Evolutionary conservation across 92 coral and sea anemone genomes (phyloP).

Genomic region (Hydrozoanthus gracilis): DNA sequence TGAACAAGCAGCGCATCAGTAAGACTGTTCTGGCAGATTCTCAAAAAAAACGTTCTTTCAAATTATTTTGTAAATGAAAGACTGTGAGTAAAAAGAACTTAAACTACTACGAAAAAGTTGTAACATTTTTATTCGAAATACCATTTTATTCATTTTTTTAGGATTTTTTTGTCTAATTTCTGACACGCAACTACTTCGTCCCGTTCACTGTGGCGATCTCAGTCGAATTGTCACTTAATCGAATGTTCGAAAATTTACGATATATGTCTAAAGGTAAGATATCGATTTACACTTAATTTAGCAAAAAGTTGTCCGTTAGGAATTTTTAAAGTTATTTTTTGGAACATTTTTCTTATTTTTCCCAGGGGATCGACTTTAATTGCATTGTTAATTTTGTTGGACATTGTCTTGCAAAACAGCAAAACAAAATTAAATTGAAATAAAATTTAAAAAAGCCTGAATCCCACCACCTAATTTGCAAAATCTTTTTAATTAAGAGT

Average conservation of each 20-base stretch:
- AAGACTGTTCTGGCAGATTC: constrained; percentile 10
- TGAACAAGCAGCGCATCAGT: background rate
- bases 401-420: background rate
- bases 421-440: background rate
- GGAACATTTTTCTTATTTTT: constrained; percentile 5
- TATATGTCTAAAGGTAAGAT: background rate
- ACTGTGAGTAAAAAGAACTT: no score
- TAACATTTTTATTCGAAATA: background rate
- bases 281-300: background rate
- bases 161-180: background rate
- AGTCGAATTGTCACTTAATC: background rate
- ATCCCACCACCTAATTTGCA: background rate
- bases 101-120: background rate
- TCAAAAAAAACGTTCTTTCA: background rate
- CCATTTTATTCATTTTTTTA: background rate
- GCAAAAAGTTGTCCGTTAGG: constrained; percentile 13
- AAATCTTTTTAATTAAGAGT: background rate
- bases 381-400: constrained; percentile 12
- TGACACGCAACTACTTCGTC: background rate
- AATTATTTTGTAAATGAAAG: background rate
- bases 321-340: background rate
- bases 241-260: constrained; percentile 26
- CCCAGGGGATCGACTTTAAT: constrained; percentile 1
- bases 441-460: background rate
- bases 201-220: background rate